A percentile compares a stretch with the other conserved stretches of the same genome.
Evolutionary conservation across 1,140 invertebrate genomes (phyloP).

Genomic region (Anagrus nilaparvatae): DNA sequence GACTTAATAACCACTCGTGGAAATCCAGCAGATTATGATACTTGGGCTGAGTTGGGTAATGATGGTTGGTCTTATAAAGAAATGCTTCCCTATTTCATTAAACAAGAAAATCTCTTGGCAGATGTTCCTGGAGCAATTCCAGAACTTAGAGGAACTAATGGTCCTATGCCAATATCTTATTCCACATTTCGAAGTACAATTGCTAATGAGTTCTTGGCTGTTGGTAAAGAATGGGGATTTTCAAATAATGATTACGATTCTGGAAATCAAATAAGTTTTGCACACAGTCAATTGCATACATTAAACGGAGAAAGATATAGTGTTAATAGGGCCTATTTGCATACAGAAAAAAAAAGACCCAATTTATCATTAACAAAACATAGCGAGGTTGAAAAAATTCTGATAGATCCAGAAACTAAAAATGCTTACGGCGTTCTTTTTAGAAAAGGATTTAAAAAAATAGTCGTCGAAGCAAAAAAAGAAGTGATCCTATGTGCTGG

Average conservation of each 20-base stretch:
- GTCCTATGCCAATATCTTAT: no score
- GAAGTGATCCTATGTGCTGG: conserved; percentile 62
- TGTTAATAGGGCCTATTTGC: conserved; percentile 56
- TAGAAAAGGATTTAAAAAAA: conserved; percentile 19
- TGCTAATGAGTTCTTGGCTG: no score
- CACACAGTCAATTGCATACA: conserved; percentile 44
- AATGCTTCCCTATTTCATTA: conserved; percentile 70
- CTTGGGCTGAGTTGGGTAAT: conserved; percentile 48
- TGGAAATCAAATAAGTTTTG: conserved; percentile 40
- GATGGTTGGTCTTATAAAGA: conserved; percentile 61
- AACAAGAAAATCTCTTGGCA: conserved; percentile 60
- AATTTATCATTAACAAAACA: conserved; percentile 60
- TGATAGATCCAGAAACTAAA: conserved; percentile 39
- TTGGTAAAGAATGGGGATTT: not conserved
- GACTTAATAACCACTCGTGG: conserved; percentile 59
- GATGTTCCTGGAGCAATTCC: no score
- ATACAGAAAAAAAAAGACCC: conserved; percentile 50
- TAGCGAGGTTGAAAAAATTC: conserved; percentile 48
- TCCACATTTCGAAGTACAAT: no score
- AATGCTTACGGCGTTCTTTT: conserved; percentile 5
- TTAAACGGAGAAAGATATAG: conserved; percentile 53
- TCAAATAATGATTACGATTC: not conserved
- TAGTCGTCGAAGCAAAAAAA: conserved; percentile 21
- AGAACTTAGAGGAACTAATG: no score
- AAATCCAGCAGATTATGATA: conserved; percentile 50